A percentile compares a stretch with the other conserved stretches of the same genome.
phyloP scores from a whole-genome alignment of 1,140 invertebrate species.

The Meteorus sp. region DNA sequence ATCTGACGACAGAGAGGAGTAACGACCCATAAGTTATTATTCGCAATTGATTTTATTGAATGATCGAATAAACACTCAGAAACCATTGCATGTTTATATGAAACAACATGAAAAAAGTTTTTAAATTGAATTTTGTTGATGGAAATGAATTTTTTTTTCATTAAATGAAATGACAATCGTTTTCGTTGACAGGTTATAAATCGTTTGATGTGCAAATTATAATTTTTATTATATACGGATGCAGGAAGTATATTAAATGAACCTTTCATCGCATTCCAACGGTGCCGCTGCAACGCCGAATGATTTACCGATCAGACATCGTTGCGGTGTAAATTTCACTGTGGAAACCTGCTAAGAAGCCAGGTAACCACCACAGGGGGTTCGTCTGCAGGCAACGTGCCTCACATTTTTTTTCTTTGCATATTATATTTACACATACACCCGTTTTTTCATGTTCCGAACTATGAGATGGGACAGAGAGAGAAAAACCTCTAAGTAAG shows the following conservation, averaged over 20 bases:
- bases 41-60: constrained; percentile 22
- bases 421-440: no score
- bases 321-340: constrained; percentile 16
- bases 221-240: background rate
- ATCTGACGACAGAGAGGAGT: background rate
- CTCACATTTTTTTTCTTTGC: constrained; percentile 3
- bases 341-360: constrained; percentile 19
- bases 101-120: no score
- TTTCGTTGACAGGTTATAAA: constrained; percentile 2
- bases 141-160: background rate
- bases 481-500: background rate
- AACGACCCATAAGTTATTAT: constrained; percentile 18
- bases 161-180: background rate
- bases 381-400: constrained; percentile 22
- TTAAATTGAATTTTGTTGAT: background rate
- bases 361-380: constrained; percentile 11
- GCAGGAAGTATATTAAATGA: background rate
- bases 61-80: no score
- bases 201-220: background rate
- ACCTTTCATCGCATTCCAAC: constrained; percentile 8
- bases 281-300: background rate
- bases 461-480: no score
- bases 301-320: constrained; percentile 20
- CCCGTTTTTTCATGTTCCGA: no score
- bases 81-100: no score